Base-by-base conservation (phyloP, 1,140 invertebrate genomes). In the Drosophila virilis region DNA sequence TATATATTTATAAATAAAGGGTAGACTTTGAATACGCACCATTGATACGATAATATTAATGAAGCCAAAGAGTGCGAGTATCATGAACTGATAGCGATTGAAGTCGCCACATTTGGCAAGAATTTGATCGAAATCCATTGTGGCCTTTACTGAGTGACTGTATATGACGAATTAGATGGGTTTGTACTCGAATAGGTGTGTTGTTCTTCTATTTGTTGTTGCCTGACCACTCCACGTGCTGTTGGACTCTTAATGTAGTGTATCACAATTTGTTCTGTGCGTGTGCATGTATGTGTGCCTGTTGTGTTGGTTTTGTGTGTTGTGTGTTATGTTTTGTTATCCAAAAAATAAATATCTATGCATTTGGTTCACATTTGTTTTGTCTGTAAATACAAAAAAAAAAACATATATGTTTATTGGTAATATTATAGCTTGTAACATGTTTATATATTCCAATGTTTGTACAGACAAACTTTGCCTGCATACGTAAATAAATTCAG, bases 31-130 rank as follows among this genome's bases (percentile, higher is more conserved):
- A 38, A 22, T 57, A 77, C 83, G 57, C 22, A 88, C 83, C 82
- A 94, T 93, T 50, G 93, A 93, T 64, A 94, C 93, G 67, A 94
- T 83, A 51, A 94, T 83, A 88, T 94, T 94, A 40, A 94, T 93
- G 37, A 94, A 82, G 22, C 94, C 93, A 28, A 95, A 94, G 7
- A 95, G 82, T 13, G 93, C 84, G 82, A 95, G 93, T 40, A 95
- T 91, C 51, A 94, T 89, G 61, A 93, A 93, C 80, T 96, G 95
- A 91, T 94, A 95, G 42, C 90, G 89, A 59, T 94, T 94, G 77
- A 95, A 95, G 75, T 94, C 94, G 13, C 95, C 95, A 38, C 94
- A 94, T 75, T 94, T 93, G 42, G 92, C 81, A 45, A 95, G 89
- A 80, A 95, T 93, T 42, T 93, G 93, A 90, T 95, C 94, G 58